Conservation (phyloP, 1,140 invertebrate genomes). For the Anastrepha ludens region DNA sequence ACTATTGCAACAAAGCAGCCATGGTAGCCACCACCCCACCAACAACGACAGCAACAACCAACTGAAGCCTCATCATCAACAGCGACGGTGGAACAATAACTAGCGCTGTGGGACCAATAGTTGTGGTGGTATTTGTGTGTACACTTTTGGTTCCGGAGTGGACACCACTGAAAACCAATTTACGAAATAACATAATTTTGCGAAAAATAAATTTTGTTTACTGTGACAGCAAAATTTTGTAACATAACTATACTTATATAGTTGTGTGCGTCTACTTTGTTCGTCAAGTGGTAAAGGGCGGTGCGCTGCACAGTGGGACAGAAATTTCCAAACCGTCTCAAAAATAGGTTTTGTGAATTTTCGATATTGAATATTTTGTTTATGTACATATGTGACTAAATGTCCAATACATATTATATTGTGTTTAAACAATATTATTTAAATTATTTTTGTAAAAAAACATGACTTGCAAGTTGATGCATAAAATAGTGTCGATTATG, state of each 20-base stretch:
- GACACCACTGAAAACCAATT: constrained; percentile 44
- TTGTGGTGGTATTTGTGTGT: constrained; percentile 28
- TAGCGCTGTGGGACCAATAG: neutral
- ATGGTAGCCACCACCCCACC: neutral
- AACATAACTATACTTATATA: neutral
- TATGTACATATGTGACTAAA: too few species aligned
- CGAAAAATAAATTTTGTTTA: constrained; percentile 39
- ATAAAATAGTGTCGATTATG: too few species aligned
- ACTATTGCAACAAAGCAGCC: neutral
- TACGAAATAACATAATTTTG: constrained; percentile 52
- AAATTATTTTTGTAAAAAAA: too few species aligned
- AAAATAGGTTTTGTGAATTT: too few species aligned
- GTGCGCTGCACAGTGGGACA: too few species aligned
- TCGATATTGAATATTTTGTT: too few species aligned
- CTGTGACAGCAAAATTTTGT: constrained; percentile 32
- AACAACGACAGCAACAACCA: neutral
- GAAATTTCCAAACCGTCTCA: too few species aligned
- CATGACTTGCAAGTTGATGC: too few species aligned
- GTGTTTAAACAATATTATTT: too few species aligned
- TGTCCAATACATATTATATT: too few species aligned
- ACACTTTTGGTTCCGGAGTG: constrained; percentile 25
- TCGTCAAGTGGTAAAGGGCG: neutral
- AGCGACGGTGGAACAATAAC: constrained; percentile 26
- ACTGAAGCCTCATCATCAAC: neutral
- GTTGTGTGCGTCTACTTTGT: neutral